Percentiles rank a stretch among this genome's conserved stretches.
These are phyloP conservation scores for Aplochiton taeniatus DNA, from an alignment of 2,797 vertebrate genomes.

Conservation along the genomic window DNA sequence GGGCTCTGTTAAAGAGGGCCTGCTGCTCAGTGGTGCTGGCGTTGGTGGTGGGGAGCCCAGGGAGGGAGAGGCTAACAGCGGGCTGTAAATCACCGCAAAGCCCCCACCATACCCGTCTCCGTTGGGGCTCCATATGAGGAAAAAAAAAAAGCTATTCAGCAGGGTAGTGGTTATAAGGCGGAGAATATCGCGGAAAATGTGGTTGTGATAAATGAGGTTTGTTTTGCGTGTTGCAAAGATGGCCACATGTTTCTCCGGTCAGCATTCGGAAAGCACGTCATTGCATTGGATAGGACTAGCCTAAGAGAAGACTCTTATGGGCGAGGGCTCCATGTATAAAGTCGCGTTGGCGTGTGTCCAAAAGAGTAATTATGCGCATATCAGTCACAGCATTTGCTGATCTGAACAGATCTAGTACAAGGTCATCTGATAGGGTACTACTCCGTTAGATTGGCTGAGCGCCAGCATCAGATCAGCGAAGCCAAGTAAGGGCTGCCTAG, in stretches of 20 bases:
- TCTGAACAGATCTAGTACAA: conserved; percentile 58
- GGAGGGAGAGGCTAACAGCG: conserved; percentile 28
- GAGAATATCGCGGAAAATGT: background rate
- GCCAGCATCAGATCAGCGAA: too few relatives aligned
- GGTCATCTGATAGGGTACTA: conserved; percentile 53
- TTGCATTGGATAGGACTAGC: conserved; percentile 21
- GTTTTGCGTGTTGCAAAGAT: conserved; percentile 3
- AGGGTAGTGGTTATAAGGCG: background rate
- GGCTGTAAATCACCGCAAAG: conserved; percentile 47
- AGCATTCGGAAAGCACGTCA: too few relatives aligned
- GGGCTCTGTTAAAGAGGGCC: conserved; percentile 43
- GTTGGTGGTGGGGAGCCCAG: conserved; percentile 21
- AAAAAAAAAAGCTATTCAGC: too few relatives aligned
- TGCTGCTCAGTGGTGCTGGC: conserved; percentile 3
- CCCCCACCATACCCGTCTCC: background rate
- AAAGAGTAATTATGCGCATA: conserved; percentile 53
- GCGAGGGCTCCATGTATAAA: conserved; percentile 26
- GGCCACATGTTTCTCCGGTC: too few relatives aligned
- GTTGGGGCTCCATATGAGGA: too few relatives aligned
- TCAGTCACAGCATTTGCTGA: conserved; percentile 61
- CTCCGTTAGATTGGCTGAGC: conserved; percentile 23
- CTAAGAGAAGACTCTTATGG: conserved; percentile 23
- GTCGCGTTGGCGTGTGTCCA: conserved; percentile 38
- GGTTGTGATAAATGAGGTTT: conserved; percentile 17
- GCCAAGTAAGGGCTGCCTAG: too few relatives aligned